These are phyloP conservation scores for Matsumyia berberina DNA, from an alignment of 2,888 invertebrate species.

Conservation along the genomic window DNA sequence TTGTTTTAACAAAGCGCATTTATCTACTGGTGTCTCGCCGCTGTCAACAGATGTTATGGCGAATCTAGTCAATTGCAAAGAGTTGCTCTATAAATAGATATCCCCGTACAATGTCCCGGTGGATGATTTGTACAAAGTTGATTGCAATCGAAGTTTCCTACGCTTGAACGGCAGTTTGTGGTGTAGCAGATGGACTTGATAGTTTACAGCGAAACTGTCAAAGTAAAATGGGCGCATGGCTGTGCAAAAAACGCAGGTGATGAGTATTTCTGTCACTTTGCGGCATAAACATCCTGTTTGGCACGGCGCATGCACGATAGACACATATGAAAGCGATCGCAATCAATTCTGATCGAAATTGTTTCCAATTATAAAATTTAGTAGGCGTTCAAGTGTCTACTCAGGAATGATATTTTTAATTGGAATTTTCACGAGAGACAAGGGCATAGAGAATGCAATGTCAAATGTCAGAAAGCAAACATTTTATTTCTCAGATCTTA, in stretches of 20 bases:
- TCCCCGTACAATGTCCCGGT: background rate
- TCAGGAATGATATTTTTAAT: background rate
- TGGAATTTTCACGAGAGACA: background rate
- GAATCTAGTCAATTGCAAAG: constrained; percentile 24
- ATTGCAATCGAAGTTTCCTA: constrained; percentile 18
- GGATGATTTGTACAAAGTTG: background rate
- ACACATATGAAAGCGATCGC: constrained; percentile 3
- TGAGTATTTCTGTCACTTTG: constrained; percentile 38
- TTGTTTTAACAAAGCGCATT: constrained; percentile 18
- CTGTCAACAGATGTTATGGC: constrained; percentile 25
- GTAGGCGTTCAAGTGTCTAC: background rate
- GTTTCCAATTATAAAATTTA: background rate
- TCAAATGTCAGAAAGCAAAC: too few species aligned
- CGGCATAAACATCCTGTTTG: constrained; percentile 46
- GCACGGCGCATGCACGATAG: background rate
- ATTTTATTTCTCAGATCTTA: too few species aligned
- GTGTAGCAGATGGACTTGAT: background rate
- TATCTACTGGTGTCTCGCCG: constrained; percentile 15
- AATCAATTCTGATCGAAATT: constrained; percentile 28
- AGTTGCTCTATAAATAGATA: constrained; percentile 48
- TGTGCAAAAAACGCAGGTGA: constrained; percentile 26
- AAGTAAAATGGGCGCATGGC: constrained; percentile 19
- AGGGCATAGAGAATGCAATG: too few species aligned
- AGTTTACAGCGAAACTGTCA: constrained; percentile 8
- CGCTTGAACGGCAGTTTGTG: constrained; percentile 7